A percentile compares a stretch with the other conserved stretches of the same genome.
Conservation (phyloP, 2,113 vertebrate genomes). For the Salvator merianae region DNA sequence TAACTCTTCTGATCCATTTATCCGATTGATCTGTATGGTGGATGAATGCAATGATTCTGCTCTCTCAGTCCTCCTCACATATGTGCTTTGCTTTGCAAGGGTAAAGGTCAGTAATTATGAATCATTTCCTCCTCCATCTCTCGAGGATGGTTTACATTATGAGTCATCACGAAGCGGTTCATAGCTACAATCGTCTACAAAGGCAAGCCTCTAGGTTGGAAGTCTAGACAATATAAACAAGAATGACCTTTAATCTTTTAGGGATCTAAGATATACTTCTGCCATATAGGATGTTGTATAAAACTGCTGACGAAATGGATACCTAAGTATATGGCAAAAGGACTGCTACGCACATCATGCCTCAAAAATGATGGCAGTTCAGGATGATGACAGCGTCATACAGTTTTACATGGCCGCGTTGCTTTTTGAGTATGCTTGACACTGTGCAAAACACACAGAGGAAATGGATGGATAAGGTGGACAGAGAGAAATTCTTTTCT, state of each 20-base stretch:
- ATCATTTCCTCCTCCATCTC: slow-evolving; percentile 78
- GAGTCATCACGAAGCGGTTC: slow-evolving; percentile 71
- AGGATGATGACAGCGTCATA: not conserved
- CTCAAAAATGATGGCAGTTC: too few relatives aligned
- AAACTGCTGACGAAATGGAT: not conserved
- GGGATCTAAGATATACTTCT: not conserved
- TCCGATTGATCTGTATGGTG: slow-evolving; percentile 49
- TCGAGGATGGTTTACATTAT: slow-evolving; percentile 67
- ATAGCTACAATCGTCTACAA: slow-evolving; percentile 42
- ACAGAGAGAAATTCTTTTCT: too few relatives aligned
- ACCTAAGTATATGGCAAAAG: not conserved
- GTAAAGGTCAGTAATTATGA: slow-evolving; percentile 76
- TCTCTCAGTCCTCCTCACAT: slow-evolving; percentile 64
- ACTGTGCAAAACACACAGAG: too few relatives aligned
- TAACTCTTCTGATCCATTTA: not conserved
- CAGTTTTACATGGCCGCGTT: too few relatives aligned
- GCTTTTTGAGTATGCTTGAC: too few relatives aligned
- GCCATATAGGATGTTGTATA: not conserved
- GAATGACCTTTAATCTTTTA: not conserved
- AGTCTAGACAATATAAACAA: slow-evolving; percentile 13
- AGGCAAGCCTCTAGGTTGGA: slow-evolving; percentile 29
- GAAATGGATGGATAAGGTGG: too few relatives aligned
- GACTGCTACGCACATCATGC: not conserved
- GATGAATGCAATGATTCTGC: slow-evolving; percentile 62
- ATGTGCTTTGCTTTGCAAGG: slow-evolving; percentile 74